Percentiles rank a stretch among this genome's conserved stretches.
Evolutionary conservation across 2,888 invertebrate genomes (phyloP).

Genomic region (Mellilla xanthometata): DNA sequence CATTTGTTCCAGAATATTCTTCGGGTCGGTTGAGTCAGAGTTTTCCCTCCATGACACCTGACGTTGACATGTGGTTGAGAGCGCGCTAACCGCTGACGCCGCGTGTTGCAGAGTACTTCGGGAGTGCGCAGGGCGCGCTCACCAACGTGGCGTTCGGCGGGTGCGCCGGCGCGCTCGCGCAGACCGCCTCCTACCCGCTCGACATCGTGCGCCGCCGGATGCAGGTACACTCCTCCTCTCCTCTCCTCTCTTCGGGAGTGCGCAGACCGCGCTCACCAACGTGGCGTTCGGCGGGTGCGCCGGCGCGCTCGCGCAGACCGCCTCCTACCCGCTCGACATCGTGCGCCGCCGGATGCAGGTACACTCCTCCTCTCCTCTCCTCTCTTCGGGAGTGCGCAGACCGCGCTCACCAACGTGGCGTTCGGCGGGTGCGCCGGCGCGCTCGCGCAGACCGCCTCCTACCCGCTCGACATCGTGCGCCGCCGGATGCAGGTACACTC

Average conservation of each 20-base stretch:
- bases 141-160: conserved; percentile 93
- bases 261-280: conserved; percentile 80
- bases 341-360: conserved; percentile 87
- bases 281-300: conserved; percentile 94
- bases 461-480: conserved; percentile 96
- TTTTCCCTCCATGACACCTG: too few species aligned
- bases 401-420: conserved; percentile 85
- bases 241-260: conserved; percentile 41
- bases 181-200: conserved; percentile 97
- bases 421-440: conserved; percentile 97
- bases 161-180: conserved; percentile 95
- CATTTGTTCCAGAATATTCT: too few species aligned
- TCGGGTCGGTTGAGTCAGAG: too few species aligned
- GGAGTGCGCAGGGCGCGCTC: conserved; percentile 61
- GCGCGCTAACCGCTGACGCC: too few species aligned
- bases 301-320: conserved; percentile 96
- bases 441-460: conserved; percentile 96
- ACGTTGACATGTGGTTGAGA: too few species aligned
- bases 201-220: conserved; percentile 90
- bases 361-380: too few species aligned
- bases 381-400: conserved; percentile 41
- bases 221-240: too few species aligned
- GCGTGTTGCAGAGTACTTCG: conserved; percentile 42
- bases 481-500: conserved; percentile 85
- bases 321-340: conserved; percentile 98